These are phyloP conservation scores for Pherbina coryleti DNA, from an alignment of 2,888 invertebrate species.

Conservation along the genomic window DNA sequence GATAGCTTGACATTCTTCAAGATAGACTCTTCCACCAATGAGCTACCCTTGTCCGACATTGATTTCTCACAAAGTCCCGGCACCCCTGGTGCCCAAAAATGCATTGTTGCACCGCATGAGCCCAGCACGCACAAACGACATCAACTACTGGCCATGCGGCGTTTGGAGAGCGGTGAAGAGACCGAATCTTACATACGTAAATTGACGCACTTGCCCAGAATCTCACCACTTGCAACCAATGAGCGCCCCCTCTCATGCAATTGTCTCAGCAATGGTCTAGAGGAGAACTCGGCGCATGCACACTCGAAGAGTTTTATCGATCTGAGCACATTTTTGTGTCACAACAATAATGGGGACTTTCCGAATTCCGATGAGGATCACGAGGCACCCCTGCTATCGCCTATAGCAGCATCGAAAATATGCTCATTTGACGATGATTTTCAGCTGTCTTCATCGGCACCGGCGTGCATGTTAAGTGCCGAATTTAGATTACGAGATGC, in stretches of 20 bases:
- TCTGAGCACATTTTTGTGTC: conserved; percentile 34
- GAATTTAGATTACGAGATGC: conserved; percentile 37
- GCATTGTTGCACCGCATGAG: neutral
- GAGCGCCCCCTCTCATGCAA: conserved; percentile 68
- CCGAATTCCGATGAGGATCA: neutral
- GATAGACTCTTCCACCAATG: conserved; percentile 76
- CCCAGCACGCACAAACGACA: conserved; percentile 40
- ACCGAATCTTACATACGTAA: conserved; percentile 53
- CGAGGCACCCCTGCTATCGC: conserved; percentile 27
- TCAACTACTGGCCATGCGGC: conserved; percentile 55
- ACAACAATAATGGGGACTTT: conserved; percentile 23
- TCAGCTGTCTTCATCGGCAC: conserved; percentile 62
- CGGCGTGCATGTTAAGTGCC: conserved; percentile 58
- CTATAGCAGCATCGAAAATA: conserved; percentile 35
- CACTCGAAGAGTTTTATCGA: conserved; percentile 52
- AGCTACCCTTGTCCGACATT: conserved; percentile 76
- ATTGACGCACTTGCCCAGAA: conserved; percentile 65
- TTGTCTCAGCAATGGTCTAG: conserved; percentile 51
- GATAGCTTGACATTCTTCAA: conserved; percentile 63
- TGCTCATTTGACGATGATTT: conserved; percentile 59
- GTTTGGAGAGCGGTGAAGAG: conserved; percentile 60
- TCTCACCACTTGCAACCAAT: conserved; percentile 70
- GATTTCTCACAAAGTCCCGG: conserved; percentile 69
- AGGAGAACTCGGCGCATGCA: conserved; percentile 45
- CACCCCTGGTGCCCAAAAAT: conserved; percentile 58